These are phyloP conservation scores for Henricia sp. DNA, from an alignment of 53 echinoderm and acorn worm genomes.

Conservation along the genomic window DNA sequence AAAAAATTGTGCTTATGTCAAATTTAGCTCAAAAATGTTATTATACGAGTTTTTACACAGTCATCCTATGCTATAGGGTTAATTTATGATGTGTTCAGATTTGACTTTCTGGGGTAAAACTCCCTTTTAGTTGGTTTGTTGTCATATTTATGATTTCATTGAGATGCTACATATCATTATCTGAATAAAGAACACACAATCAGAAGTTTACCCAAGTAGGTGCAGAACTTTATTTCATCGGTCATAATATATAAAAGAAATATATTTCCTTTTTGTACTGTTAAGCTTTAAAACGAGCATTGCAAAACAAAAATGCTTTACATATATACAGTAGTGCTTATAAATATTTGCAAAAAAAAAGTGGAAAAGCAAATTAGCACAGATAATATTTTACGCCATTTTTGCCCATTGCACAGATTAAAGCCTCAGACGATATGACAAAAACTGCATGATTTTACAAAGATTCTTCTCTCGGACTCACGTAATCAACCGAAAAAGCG, in stretches of 20 bases:
- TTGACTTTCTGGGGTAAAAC: too few species aligned
- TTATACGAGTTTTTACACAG: too few species aligned
- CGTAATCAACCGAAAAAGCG: too few species aligned
- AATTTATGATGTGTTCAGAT: too few species aligned
- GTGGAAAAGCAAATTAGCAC: background rate
- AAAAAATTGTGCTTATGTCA: too few species aligned
- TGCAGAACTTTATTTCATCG: slow-evolving; percentile 16
- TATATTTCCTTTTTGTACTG: background rate
- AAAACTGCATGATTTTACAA: background rate
- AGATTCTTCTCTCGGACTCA: background rate
- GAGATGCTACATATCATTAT: too few species aligned
- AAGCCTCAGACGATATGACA: background rate
- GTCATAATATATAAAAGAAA: background rate
- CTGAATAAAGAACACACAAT: background rate
- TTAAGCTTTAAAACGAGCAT: background rate
- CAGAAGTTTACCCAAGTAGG: too few species aligned
- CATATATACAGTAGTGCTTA: slow-evolving; percentile 5
- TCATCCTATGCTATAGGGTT: too few species aligned
- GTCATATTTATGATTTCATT: too few species aligned
- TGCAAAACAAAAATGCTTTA: background rate
- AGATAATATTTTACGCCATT: background rate
- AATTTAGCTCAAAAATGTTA: too few species aligned
- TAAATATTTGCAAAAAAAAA: slow-evolving; percentile 3
- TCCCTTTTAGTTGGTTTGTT: too few species aligned
- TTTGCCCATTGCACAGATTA: slow-evolving; percentile 2